Percentiles rank a stretch among this genome's conserved stretches.
Evolutionary conservation across 2,797 vertebrate genomes (phyloP).

Genomic region (Alcedo atthis): DNA sequence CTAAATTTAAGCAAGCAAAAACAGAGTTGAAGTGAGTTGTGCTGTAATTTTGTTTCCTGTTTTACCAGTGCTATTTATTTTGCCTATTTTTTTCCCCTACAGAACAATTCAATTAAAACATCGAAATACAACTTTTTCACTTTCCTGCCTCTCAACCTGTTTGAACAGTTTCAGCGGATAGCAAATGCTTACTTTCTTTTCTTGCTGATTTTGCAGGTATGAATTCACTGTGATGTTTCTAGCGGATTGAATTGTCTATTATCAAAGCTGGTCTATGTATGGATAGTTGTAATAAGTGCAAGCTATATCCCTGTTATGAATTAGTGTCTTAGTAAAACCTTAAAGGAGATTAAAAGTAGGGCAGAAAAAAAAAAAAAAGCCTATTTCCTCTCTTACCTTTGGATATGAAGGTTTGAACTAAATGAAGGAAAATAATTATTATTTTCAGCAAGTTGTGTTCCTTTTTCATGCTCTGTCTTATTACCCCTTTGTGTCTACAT

Average conservation of each 20-base stretch:
- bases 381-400: background rate
- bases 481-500: background rate
- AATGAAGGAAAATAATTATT: background rate
- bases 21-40: constrained; percentile 11
- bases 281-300: background rate
- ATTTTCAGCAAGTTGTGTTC: background rate
- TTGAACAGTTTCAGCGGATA: constrained; percentile 92
- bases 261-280: background rate
- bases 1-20: constrained; percentile 62
- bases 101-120: constrained; percentile 93
- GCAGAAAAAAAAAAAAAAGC: background rate
- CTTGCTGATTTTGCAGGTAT: constrained; percentile 92
- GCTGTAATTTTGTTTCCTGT: constrained; percentile 55
- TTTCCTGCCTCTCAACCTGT: constrained; percentile 93
- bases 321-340: background rate
- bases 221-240: background rate
- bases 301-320: background rate
- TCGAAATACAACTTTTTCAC: constrained; percentile 91
- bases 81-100: constrained; percentile 13
- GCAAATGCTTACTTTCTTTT: constrained; percentile 94
- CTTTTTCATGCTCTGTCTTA: background rate
- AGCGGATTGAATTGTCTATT: background rate
- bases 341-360: background rate
- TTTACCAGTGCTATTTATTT: constrained; percentile 35
- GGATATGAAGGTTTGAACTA: background rate